Base-by-base conservation (phyloP, 2,113 vertebrate genomes). In the Acanthochromis polyacanthus region DNA sequence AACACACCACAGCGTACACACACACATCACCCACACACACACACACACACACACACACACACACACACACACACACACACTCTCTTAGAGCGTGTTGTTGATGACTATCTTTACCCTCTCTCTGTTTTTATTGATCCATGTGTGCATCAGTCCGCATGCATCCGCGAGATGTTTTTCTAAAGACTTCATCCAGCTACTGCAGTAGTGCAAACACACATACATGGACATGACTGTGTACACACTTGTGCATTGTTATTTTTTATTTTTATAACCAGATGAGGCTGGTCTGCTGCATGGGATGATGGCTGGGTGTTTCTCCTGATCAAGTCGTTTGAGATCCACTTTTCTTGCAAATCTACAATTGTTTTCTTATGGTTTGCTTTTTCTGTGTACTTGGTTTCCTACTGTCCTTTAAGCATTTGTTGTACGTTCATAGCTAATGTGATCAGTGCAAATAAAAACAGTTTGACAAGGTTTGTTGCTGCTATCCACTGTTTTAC, bases 41-140 rank as follows among this genome's bases (percentile, higher is more conserved):
- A 25, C 51, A 61, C 66, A 38, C 71, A 65, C 51, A 64, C 66
- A 45, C 57, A 72, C 57, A 52, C 40, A 46, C 70, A 68, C 55
- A 59, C 28, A 62, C 77, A 76, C 28, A 73, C 58, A 71, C 50
- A 69, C 58, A 5, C 8, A 52, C 57, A 52, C 40, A 32, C 59
- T 55, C 80, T 64, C 58, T 62, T 19, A 25, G 10, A 62, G 63
- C 75, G 30, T 70, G 70, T 65, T 82, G 66, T 70, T 82, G 66
- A 81, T 82, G 83, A 78, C 60, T 55, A 43, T 84, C 80, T 75
- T 79, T 62, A 70, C 63, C 58, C 36, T 50, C 56, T 61, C 36
- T 78, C 55, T 76, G 62, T 65, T 77, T 63, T 28, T 80, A 84
- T 88, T 57, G 75, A 89, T 90, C 83, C 51, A 16, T 57, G 43